Evolutionary conservation across 2,113 vertebrate species (phyloP), one percentile per base, ranked within the genome.

Genomic region (Anthoscopus minutus): DNA sequence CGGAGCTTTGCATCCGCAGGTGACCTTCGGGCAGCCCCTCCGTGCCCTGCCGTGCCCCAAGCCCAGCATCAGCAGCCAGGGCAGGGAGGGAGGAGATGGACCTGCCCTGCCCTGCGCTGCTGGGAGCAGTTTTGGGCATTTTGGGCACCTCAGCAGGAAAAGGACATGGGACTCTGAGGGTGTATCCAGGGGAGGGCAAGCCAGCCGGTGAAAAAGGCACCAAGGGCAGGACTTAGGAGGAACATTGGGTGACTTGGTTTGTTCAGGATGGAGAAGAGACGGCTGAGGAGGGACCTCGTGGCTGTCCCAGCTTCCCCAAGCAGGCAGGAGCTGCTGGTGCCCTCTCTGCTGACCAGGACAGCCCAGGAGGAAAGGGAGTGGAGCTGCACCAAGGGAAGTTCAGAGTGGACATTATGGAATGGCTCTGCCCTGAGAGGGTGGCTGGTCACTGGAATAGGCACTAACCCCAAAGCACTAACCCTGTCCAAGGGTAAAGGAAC

Each of bases 221-320:
- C 73, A 4, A 45, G 54, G 56, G 54, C 45, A 61, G 73, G 10
- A 7, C 4, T 23, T 0, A 0, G 1, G 40, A 45, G 56, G 40
- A 25, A 14, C 20, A 9, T 4, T 17, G 56, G 65, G 20, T 9
- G 17, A 2, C 14, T 25, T 7, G 51, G 47, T n/a, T 16, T 17
- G 84, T 9, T 7, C 23, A 28, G 73, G 23, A 28, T 86, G 62
- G 38, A 37, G 45, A 27, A 37, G 22, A 35, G 61, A 4, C 18
- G 53, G 53, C 2, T 44, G 62, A 77, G 38, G 28, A 13, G 4
- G 7, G 38, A 31, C 2, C 20, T 37, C 22, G 3, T 14, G 11
- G 25, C 53, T 31, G 4, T 8, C 7, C n/a, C 13, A 40, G 7
- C 9, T 42, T 27, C 25, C 45, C 22, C 17, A 12, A 82, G 24